phyloP scores from a whole-genome alignment of 2,797 vertebrate species.

The Netta rufina region DNA sequence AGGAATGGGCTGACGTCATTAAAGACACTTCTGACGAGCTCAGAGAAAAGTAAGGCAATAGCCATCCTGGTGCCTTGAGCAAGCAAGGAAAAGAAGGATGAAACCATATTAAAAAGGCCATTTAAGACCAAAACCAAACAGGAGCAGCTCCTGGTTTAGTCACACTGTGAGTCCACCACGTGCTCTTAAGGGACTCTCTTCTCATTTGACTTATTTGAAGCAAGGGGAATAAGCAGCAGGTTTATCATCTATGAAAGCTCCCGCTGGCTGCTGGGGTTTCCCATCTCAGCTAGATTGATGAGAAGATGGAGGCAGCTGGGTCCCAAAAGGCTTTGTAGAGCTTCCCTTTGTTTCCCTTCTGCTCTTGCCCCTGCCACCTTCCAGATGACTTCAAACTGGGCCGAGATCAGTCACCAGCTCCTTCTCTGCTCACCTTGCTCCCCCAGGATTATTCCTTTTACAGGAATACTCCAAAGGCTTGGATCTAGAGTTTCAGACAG shows the following conservation, averaged over 20 bases:
- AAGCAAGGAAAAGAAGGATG: neutral
- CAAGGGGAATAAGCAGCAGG: neutral
- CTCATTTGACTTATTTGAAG: neutral
- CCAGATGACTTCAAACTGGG: neutral
- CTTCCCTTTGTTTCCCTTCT: neutral
- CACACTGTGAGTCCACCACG: neutral
- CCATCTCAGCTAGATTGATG: neutral
- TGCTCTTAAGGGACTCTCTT: neutral
- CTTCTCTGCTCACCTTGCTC: neutral
- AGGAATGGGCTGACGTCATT: neutral
- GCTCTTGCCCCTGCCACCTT: no score
- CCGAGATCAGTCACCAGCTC: neutral
- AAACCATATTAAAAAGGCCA: neutral
- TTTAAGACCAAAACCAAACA: neutral
- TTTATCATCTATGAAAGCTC: neutral
- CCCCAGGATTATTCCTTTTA: neutral
- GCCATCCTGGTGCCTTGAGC: neutral
- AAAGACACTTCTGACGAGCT: neutral
- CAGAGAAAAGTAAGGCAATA: neutral
- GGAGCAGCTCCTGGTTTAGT: neutral
- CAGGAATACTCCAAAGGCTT: neutral
- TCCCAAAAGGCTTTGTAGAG: neutral
- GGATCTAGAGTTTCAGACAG: neutral
- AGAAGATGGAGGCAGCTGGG: fast-evolving
- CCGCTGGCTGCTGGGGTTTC: fast-evolving